Evolutionary conservation across 1,140 invertebrate species (phyloP).

Genomic region (Leucophenga varia): DNA sequence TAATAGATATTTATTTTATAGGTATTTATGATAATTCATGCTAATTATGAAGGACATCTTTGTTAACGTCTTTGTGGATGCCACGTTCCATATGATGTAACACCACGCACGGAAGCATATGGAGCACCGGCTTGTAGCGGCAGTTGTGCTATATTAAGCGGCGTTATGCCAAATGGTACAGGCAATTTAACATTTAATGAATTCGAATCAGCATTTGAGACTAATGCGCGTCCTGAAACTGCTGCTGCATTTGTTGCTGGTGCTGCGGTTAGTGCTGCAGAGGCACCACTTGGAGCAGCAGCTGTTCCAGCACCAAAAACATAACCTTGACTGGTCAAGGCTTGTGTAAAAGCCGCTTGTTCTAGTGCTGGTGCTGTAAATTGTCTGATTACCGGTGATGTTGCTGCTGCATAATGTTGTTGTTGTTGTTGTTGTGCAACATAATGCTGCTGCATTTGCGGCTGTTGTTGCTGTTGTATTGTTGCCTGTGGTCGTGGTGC

Average conservation of each 20-base stretch:
- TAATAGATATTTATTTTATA: too few species aligned
- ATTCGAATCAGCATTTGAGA: too few species aligned
- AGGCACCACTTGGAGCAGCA: conserved; percentile 5
- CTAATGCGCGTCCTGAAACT: too few species aligned
- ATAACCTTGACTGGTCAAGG: conserved; percentile 43
- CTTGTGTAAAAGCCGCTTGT: conserved; percentile 45
- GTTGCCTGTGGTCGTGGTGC: conserved; percentile 3
- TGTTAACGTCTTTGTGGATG: conserved; percentile 43
- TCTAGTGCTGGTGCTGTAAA: conserved; percentile 39
- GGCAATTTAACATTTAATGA: conserved; percentile 46
- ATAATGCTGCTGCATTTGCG: conserved; percentile 1
- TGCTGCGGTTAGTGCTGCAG: neutral
- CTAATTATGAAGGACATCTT: too few species aligned
- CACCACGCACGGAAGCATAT: conserved; percentile 37
- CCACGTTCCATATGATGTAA: conserved; percentile 46
- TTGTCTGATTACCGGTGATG: conserved; percentile 12
- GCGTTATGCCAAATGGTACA: conserved; percentile 41
- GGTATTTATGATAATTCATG: too few species aligned
- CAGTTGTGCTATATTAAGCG: conserved; percentile 41
- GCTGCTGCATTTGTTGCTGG: neutral
- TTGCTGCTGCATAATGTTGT: conserved; percentile 9
- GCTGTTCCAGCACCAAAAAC: conserved; percentile 23
- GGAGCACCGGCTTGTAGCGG: conserved; percentile 46
- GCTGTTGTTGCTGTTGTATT: neutral
- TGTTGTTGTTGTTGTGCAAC: neutral